These are phyloP conservation scores for Scatophagus argus DNA, from an alignment of 2,113 vertebrate genomes.

Conservation along the genomic window DNA sequence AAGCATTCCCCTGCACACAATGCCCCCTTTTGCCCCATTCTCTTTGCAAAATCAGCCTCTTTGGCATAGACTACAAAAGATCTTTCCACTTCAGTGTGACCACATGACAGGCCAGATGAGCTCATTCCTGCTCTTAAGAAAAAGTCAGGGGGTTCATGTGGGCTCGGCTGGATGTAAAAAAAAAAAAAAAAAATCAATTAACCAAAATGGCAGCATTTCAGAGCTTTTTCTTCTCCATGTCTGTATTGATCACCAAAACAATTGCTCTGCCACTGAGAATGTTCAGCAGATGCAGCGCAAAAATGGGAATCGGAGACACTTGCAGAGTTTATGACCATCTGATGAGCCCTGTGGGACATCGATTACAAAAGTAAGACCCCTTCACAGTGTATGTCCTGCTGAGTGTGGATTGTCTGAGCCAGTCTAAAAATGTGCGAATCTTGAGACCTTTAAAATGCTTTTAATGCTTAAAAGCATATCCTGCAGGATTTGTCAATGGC, in stretches of 20 bases:
- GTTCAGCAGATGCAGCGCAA: background rate
- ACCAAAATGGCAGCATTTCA: constrained; percentile 30
- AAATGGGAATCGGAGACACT: constrained; percentile 24
- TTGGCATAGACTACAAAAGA: background rate
- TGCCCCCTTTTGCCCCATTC: background rate
- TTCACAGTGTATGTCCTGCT: background rate
- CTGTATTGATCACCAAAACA: constrained; percentile 51
- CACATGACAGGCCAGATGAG: background rate
- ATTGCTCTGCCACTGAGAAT: constrained; percentile 7
- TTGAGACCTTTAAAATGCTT: background rate
- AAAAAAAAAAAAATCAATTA: constrained; percentile 40
- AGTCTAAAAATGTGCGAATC: background rate
- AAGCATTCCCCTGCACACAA: background rate
- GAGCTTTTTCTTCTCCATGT: constrained; percentile 3
- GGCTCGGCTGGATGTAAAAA: constrained; percentile 10
- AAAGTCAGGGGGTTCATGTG: background rate
- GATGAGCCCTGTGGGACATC: constrained; percentile 36
- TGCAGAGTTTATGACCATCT: constrained; percentile 7
- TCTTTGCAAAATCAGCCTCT: background rate
- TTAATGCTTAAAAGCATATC: background rate
- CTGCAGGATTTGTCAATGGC: too few species aligned
- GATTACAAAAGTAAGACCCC: constrained; percentile 23
- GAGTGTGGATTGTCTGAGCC: background rate
- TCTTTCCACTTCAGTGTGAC: background rate
- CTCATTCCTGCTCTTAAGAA: constrained; percentile 3